Conservation (phyloP, 2,113 vertebrate species). For the Excalfactoria chinensis region DNA sequence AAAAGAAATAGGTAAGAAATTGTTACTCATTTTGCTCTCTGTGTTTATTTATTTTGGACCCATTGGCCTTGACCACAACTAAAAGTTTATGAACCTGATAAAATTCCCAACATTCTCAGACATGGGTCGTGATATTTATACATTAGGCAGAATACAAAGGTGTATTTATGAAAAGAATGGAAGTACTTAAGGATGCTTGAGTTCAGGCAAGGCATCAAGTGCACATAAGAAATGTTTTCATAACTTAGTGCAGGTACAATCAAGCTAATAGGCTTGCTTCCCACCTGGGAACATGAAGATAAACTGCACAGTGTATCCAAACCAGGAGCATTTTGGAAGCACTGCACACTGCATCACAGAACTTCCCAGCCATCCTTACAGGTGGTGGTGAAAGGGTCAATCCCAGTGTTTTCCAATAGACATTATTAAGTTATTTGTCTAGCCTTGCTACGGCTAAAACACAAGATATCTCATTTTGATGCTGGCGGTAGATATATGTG, state of each 20-base stretch:
- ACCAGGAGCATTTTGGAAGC: background rate
- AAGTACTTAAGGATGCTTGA: constrained; percentile 65
- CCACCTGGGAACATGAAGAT: background rate
- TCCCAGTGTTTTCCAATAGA: background rate
- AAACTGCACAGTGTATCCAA: background rate
- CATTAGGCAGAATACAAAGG: constrained; percentile 78
- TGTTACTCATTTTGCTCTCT: constrained; percentile 73
- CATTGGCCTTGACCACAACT: constrained; percentile 73
- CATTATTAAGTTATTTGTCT: background rate
- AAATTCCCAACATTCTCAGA: constrained; percentile 87
- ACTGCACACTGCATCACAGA: background rate
- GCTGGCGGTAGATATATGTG: background rate
- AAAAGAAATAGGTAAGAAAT: constrained; percentile 62
- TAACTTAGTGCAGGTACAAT: constrained; percentile 7
- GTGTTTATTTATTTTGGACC: constrained; percentile 83
- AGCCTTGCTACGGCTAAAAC: background rate
- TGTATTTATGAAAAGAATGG: constrained; percentile 76
- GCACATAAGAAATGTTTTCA: background rate
- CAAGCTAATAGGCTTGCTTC: background rate
- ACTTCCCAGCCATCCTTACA: background rate
- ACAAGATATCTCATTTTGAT: background rate
- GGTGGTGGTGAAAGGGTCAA: background rate
- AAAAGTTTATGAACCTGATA: constrained; percentile 84
- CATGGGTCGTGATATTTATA: constrained; percentile 79
- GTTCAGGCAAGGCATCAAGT: background rate